Evolutionary conservation across 2,888 invertebrate genomes (phyloP), one percentile per base, ranked within the genome.

Genomic region (Endotricha flammealis): DNA sequence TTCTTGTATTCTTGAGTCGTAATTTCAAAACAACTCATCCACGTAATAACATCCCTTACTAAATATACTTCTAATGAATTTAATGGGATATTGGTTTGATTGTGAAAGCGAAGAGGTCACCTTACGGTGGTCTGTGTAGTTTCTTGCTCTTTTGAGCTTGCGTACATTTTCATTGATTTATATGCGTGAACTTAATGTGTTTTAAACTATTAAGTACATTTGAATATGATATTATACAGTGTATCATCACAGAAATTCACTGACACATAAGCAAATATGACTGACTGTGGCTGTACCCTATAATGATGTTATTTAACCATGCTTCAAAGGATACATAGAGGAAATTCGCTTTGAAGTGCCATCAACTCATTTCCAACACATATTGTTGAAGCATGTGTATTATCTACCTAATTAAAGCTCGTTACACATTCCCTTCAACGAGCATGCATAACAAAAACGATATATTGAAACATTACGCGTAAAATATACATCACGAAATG

Each of bases 401-500:
- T 2, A 20, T 20, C 20, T n/a, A 20, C 20, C 7, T 20, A 20
- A 20, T 20, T 20, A 20, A 20, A 20, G 20, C 20, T 7, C 20
- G 20, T 27, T 12, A 27, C 10, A 12, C 3, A 27, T 27, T 11
- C 27, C 10, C 12, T 27, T 1, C 4, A 27, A 27, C 12, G 12
- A 12, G 12, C 11, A 27, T 27, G 12, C 12, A 27, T 12, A 27
- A 28, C 20, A 17, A 29, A 24, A 12, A 25, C 16, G 24, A 30
- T 20, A 25, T 22, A 36, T 36, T 27, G 10, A n/a, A 36, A 16
- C 25, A 30, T 35, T 30, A 34, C 10, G 3, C 23, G 12, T 31
- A 38, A 11, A 11, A 7, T 16, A 13, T 24, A 14, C 22, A 20
- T 20, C 23, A 10, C 31, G 29, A 47, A 49, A 44, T 45, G 48